A percentile compares a stretch with the other conserved stretches of the same genome.
Conservation (phyloP, 2,113 vertebrate genomes). For the Salvator merianae region DNA sequence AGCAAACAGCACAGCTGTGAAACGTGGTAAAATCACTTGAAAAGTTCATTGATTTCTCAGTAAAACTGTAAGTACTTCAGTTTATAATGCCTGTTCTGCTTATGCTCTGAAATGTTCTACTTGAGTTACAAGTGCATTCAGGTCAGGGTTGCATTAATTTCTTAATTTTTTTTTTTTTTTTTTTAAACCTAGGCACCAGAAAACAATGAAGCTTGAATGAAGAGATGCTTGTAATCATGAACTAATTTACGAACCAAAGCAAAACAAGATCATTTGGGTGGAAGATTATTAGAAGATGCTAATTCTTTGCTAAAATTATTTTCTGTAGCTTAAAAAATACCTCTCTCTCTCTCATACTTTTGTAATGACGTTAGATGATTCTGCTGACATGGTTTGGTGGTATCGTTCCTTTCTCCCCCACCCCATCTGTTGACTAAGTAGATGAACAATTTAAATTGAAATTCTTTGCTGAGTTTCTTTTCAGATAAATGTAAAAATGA, state of each 20-base stretch:
- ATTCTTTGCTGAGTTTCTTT: conserved; percentile 60
- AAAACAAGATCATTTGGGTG: conserved; percentile 79
- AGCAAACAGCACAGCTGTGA: conserved; percentile 78
- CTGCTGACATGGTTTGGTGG: conserved; percentile 66
- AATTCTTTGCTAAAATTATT: conserved; percentile 78
- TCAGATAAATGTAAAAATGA: conserved; percentile 51
- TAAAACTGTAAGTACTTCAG: conserved; percentile 83
- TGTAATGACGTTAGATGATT: conserved; percentile 78
- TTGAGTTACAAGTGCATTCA: conserved; percentile 76
- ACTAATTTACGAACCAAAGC: conserved; percentile 87
- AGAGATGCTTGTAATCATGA: conserved; percentile 85
- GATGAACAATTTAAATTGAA: conserved; percentile 70
- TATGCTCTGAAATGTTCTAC: conserved; percentile 76
- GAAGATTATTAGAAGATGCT: conserved; percentile 86
- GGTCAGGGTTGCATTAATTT: conserved; percentile 76
- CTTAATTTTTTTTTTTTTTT: not conserved
- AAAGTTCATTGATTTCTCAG: conserved; percentile 86
- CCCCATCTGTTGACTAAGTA: conserved; percentile 20
- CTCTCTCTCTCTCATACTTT: conserved; percentile 67
- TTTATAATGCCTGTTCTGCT: conserved; percentile 82
- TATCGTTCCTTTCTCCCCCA: not conserved
- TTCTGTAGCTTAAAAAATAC: conserved; percentile 63
- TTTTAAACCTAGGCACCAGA: conserved; percentile 57
- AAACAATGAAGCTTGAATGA: conserved; percentile 76
- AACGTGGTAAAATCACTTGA: conserved; percentile 84